Base-by-base conservation (phyloP, 1,140 invertebrate species). In the Drosophila orosa region DNA sequence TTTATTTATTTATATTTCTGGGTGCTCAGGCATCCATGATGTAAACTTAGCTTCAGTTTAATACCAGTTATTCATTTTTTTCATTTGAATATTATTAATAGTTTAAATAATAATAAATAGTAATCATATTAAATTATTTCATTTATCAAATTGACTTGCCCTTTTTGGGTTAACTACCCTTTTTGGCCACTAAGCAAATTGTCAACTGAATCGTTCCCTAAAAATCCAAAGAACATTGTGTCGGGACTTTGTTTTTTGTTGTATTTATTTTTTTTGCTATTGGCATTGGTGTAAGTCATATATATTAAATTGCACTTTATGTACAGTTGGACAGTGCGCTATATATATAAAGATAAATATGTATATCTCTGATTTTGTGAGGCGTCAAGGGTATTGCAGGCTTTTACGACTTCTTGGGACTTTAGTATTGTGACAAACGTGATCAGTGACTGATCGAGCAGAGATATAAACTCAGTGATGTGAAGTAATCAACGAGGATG, bases 251-350 rank as follows among this genome's bases (percentile, higher is more conserved):
- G n/a, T 42, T 59, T 59, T 33, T 50, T 63, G 44, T 48, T 56
- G 15, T 59, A 9, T 31, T 54, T 45, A 2, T 17, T 22, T 22
- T 15, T 27, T 52, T 52, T 45, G 19, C 19, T 55, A 39, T 67
- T 54, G 60, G 40, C 39, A 48, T 47, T 35, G 9, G 63, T 66
- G 9, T 37, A 10, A 19, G 39, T 42, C 15, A 61, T 60, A 66
- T 75, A 86, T 81, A 86, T 86, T 78, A 78, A 62, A 79, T 81
- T 86, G 68, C 83, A 86, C 52, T 68, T 78, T 73, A 61, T 76
- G 55, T 68, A 69, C 75, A 75, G 63, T 74, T 31, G 12, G 60
- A 72, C 75, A 56, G 22, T 29, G 17, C 40, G 39, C 5, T 13
- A 39, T 13, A 45, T 55, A 45, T 59, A 48, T 69, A 29, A n/a